phyloP scores from a whole-genome alignment of 1,140 invertebrate genomes.

The Hesperophylax magnus region DNA sequence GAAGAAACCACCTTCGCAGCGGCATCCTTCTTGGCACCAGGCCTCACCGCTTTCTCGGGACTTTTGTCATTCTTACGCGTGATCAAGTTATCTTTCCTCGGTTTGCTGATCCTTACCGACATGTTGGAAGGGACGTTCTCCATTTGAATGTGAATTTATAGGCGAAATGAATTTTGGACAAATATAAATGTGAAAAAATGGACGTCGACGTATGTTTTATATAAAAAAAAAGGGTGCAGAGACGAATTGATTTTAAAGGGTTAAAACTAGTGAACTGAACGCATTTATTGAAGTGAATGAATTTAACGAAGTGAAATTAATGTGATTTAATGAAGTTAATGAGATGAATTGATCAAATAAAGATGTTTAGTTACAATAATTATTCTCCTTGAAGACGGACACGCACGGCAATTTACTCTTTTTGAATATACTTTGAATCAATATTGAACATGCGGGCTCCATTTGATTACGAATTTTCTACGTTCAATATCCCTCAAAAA shows the following conservation, averaged over 20 bases:
- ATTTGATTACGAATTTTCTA: conserved; percentile 20
- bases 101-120: conserved; percentile 63
- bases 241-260: neutral
- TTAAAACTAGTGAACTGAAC: neutral
- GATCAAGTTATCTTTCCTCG: conserved; percentile 54
- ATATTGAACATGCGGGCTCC: neutral
- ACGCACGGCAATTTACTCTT: conserved; percentile 27
- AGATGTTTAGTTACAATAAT: neutral
- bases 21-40: conserved; percentile 57
- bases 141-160: conserved; percentile 58
- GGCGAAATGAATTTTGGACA: too few relatives aligned
- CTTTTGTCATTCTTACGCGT: conserved; percentile 69
- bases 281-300: neutral
- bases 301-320: neutral
- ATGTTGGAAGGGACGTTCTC: conserved; percentile 69
- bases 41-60: conserved; percentile 64
- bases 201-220: too few relatives aligned
- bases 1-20: conserved; percentile 34
- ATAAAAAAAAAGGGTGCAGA: too few relatives aligned
- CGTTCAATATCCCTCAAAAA: neutral
- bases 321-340: neutral
- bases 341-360: neutral
- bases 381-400: conserved; percentile 28
- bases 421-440: conserved; percentile 21
- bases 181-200: too few relatives aligned